A percentile compares a stretch with the other conserved stretches of the same genome.
Conservation (phyloP, 2,113 vertebrate genomes). For the Siniperca chuatsi region DNA sequence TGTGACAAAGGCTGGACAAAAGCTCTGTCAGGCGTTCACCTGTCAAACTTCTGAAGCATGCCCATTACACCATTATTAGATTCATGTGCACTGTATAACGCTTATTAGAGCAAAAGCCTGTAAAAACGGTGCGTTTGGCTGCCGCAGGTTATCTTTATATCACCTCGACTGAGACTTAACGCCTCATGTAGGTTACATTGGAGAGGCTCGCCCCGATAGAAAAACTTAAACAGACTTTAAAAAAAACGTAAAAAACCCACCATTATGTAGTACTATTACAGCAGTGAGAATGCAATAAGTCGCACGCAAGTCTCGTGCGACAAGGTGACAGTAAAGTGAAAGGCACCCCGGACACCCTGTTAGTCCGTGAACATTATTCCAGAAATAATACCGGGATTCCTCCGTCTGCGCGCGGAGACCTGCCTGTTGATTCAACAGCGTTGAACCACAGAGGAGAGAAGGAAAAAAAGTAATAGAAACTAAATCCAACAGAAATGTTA, state of each 20-base stretch:
- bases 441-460: too few relatives aligned
- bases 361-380: not conserved
- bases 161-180: not conserved
- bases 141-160: conserved; percentile 3
- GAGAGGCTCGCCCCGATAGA: not conserved
- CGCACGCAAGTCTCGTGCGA: not conserved
- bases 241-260: too few relatives aligned
- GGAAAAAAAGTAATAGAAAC: not conserved
- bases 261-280: not conserved
- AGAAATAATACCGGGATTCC: not conserved
- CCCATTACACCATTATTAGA: not conserved
- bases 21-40: conserved; percentile 10
- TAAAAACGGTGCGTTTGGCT: not conserved
- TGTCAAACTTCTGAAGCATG: conserved; percentile 31
- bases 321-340: conserved; percentile 18
- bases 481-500: not conserved
- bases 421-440: conserved; percentile 72
- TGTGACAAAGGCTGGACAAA: not conserved
- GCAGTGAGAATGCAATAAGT: not conserved
- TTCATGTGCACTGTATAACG: not conserved
- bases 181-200: not conserved
- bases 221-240: not conserved
- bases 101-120: not conserved
- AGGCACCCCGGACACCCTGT: conserved; percentile 2
- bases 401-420: not conserved